These are phyloP conservation scores for Drosophila tropicalis DNA, from an alignment of 1,140 invertebrate species.

Conservation along the genomic window DNA sequence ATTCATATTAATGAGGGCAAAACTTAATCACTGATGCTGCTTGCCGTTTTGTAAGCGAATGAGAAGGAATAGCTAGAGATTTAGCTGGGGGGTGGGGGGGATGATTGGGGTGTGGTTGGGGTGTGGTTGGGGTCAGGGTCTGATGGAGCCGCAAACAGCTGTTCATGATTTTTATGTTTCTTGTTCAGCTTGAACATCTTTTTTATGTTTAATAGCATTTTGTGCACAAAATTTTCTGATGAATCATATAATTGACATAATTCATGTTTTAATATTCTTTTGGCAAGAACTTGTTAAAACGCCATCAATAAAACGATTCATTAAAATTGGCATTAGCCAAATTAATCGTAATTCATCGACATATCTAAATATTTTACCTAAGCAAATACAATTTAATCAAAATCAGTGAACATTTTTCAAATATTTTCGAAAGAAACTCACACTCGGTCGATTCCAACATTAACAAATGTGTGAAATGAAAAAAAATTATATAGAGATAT, in stretches of 20 bases:
- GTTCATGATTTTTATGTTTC: conserved; percentile 35
- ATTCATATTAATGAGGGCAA: conserved; percentile 51
- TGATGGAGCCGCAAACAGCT: conserved; percentile 33
- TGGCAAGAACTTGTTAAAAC: not conserved
- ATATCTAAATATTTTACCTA: too few relatives aligned
- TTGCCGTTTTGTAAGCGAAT: conserved; percentile 7
- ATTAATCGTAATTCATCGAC: not conserved
- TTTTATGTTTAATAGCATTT: conserved; percentile 28
- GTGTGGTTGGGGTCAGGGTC: not conserved
- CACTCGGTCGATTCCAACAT: not conserved
- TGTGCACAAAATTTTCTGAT: conserved; percentile 24
- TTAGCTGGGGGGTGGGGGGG: not conserved
- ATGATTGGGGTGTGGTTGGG: not conserved
- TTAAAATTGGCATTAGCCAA: not conserved
- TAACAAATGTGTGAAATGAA: conserved; percentile 56
- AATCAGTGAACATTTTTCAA: conserved; percentile 44
- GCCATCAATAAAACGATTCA: not conserved
- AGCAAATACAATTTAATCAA: conserved; percentile 19
- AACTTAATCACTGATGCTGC: conserved; percentile 13
- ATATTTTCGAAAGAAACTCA: conserved; percentile 54
- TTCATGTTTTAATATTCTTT: conserved; percentile 17
- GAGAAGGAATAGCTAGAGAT: too few relatives aligned
- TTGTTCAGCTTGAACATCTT: conserved; percentile 27
- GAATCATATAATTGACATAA: conserved; percentile 34
- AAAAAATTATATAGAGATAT: conserved; percentile 52